A percentile compares a stretch with the other conserved stretches of the same genome.
phyloP scores from a whole-genome alignment of 1,140 invertebrate genomes.

The Cataglyphis hispanica region DNA sequence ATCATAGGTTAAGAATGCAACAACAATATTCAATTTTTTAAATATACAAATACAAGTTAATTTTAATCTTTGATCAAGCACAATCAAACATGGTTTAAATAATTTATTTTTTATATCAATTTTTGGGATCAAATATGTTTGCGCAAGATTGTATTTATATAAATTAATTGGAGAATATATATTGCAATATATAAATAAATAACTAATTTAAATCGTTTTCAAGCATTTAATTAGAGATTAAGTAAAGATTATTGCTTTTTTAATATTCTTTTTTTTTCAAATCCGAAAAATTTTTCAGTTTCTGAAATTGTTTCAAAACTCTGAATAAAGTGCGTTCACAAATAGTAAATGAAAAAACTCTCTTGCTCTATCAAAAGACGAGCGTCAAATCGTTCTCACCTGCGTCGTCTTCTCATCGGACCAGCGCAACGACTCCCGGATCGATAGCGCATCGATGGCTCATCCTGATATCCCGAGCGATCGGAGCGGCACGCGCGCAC shows the following conservation, averaged over 20 bases:
- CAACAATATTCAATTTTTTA: neutral
- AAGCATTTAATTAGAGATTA: too few relatives aligned
- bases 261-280: too few relatives aligned
- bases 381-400: neutral
- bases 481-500: conserved; percentile 67
- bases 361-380: neutral
- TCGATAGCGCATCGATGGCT: neutral
- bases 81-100: neutral
- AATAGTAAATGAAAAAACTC: neutral
- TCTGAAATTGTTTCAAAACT: neutral
- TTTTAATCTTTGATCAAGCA: neutral
- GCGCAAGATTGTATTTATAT: neutral
- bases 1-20: neutral
- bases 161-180: neutral
- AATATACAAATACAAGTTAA: neutral
- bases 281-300: neutral
- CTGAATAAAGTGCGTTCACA: neutral
- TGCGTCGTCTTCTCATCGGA: conserved; percentile 59
- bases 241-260: too few relatives aligned
- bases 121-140: too few relatives aligned
- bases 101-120: neutral
- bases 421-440: conserved; percentile 40
- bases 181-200: neutral
- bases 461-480: conserved; percentile 56
- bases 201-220: too few relatives aligned